These are phyloP conservation scores for Gonioctena quinquepunctata DNA, from an alignment of 1,140 invertebrate species.

Conservation along the genomic window DNA sequence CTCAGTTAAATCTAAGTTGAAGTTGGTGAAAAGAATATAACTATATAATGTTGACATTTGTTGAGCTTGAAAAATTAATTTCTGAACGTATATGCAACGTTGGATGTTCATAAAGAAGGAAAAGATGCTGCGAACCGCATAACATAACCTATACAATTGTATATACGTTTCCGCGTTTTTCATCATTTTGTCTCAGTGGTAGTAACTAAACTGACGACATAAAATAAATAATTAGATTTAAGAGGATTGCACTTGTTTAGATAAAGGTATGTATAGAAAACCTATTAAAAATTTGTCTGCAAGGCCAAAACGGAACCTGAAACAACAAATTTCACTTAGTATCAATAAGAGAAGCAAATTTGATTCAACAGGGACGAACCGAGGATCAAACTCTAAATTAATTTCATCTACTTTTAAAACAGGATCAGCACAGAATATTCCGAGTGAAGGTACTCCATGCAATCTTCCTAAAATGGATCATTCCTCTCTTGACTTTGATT, in stretches of 20 bases:
- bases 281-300: not conserved
- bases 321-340: not conserved
- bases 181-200: not conserved
- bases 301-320: constrained; percentile 1
- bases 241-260: not conserved
- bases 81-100: not conserved
- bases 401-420: not conserved
- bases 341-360: not conserved
- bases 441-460: not conserved
- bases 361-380: not conserved
- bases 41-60: not conserved
- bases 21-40: no score
- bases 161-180: not conserved
- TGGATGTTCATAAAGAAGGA: not conserved
- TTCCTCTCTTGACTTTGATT: not conserved
- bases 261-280: not conserved
- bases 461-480: not conserved
- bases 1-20: no score
- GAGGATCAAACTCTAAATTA: not conserved
- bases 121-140: not conserved
- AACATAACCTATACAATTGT: not conserved
- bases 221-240: not conserved
- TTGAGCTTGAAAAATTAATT: not conserved
- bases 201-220: not conserved
- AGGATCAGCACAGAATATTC: not conserved